phyloP scores from a whole-genome alignment of 2,113 vertebrate species.

The Edolisoma coerulescens region DNA sequence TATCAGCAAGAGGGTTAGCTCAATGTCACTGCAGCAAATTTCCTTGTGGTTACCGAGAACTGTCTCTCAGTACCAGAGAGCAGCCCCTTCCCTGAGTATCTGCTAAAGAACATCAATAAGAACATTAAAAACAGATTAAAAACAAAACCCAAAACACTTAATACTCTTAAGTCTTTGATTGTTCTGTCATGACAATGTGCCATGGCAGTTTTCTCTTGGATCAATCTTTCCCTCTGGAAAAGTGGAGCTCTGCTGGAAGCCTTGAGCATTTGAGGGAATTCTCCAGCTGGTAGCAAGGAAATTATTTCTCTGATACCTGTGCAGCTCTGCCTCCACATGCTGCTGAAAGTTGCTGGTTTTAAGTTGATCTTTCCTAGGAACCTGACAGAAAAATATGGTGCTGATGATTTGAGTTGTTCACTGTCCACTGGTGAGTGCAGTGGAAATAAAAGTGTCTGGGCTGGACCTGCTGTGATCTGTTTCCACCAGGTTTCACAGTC shows the following conservation, averaged over 20 bases:
- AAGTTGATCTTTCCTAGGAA: background rate
- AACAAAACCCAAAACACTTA: background rate
- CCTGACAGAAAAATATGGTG: background rate
- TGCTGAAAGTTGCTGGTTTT: background rate
- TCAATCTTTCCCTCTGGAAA: background rate
- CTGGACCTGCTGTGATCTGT: background rate
- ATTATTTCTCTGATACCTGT: background rate
- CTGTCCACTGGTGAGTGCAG: background rate
- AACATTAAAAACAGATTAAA: background rate
- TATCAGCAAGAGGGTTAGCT: background rate
- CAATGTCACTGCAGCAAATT: conserved; percentile 41
- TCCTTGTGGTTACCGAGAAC: background rate
- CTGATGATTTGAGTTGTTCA: background rate
- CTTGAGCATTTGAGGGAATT: background rate
- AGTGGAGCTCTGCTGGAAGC: too few species aligned
- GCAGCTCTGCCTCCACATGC: background rate
- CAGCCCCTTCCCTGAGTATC: background rate
- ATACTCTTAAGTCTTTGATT: background rate
- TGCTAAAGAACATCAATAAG: background rate
- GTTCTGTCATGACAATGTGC: background rate
- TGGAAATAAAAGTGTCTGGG: background rate
- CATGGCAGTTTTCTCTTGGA: background rate
- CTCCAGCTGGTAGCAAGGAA: background rate
- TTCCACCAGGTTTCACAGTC: background rate
- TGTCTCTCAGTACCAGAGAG: background rate